Evolutionary conservation across 2,113 vertebrate species (phyloP), one percentile per base, ranked within the genome.

Genomic region (Onychostoma macrolepis): DNA sequence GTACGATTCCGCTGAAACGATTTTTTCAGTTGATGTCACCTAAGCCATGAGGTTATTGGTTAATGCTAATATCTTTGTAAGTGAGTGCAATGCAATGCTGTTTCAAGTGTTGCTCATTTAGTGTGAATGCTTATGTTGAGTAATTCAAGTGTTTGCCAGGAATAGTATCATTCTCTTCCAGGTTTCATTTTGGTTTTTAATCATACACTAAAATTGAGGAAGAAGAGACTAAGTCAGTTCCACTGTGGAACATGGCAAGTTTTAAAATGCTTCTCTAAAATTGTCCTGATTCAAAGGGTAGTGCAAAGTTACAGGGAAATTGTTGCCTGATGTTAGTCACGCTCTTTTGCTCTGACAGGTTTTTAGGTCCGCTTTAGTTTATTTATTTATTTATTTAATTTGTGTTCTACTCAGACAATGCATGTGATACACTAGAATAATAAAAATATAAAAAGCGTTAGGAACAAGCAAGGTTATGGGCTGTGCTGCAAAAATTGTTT

Each of bases 291-390:
- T 79, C 9, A 75, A 74, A 75, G n/a, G 2, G 3, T 17, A 76
- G 71, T 41, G 4, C 36, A 74, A 2, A 74, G 21, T 74, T 74
- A 74, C 71, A 74, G 71, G 38, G 24, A 74, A 74, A 74, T 74
- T 41, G 21, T 74, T 6, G 4, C 8, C 7, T 38, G 67, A 17
- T 71, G 33, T 71, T 11, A 24, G 69, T 72, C 33, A 9, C 24
- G 10, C 10, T 36, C 10, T 38, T 71, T 38, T 72, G 21, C 9
- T 24, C 9, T 21, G 1, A 24, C 36, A n/a, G 36, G 2, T 11
- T 24, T 72, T 41, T 38, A 72, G 9, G 19, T 41, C 9, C 1
- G 10, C 4, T 38, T 26, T 15, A 0, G 5, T 72, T 7, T 58
- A 12, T 24, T 7, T 48, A 6, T 53, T 19, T 43, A 1, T 50